Base-by-base conservation (phyloP, 2,888 invertebrate genomes). In the Drosophila testacea region DNA sequence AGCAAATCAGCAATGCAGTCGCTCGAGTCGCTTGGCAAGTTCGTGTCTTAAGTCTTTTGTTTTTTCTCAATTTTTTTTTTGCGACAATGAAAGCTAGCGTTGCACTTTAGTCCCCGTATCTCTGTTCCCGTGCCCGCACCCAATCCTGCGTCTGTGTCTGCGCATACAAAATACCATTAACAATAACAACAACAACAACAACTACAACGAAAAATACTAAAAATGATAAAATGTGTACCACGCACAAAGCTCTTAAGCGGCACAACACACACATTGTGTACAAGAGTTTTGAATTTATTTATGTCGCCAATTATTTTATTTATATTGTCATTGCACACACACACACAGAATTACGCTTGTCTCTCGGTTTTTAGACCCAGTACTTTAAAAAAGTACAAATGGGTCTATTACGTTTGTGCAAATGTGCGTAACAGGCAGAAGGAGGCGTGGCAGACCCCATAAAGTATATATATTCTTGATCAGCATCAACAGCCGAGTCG, bases 281-380 rank as follows among this genome's bases (percentile, higher is more conserved):
- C 79, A 67, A 67, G 67, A 78, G 46, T 82, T 80, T 80, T 88
- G 78, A 83, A 89, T 90, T 90, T 90, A 91, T 91, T 91, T 90
- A 91, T 91, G 85, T 75, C 84, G 79, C 80, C 89, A 89, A 90
- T 91, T 91, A 91, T 90, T 91, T 91, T 91, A 91, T 91, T 91
- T 90, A 90, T 90, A 91, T 88, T 91, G 87, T 80, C 81, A 83
- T 80, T 79, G 78, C 73, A 69, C 69, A 73, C 56, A 61, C 54
- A 47, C 42, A 47, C 22, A 56, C 60, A 32, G n/a, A 39, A 59
- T 32, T 9, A 32, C 32, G 32, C 32, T 52, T 41, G 10, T 13
- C 54, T 56, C 52, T 51, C 54, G 52, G 64, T 38, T 64, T 83
- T n/a, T n/a, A n/a, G n/a, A n/a, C n/a, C n/a, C n/a, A n/a, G n/a